phyloP scores from a whole-genome alignment of 2,113 vertebrate genomes.

The Anseranas semipalmata region DNA sequence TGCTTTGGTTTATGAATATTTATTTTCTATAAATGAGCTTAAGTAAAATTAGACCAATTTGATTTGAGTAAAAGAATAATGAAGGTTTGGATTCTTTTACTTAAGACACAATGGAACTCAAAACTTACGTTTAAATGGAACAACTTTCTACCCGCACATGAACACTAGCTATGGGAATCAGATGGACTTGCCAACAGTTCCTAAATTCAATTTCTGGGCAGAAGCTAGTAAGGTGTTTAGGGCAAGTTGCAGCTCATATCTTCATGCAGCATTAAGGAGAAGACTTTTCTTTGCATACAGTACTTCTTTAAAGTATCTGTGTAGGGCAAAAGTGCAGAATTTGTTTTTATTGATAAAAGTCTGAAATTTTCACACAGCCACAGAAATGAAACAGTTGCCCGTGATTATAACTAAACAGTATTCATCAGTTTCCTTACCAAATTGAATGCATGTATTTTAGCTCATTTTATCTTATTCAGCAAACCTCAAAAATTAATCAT shows the following conservation, averaged over 20 bases:
- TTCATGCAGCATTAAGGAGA: not conserved
- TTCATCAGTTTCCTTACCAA: not conserved
- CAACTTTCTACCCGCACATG: not conserved
- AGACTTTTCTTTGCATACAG: not conserved
- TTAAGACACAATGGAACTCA: not conserved
- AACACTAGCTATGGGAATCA: not conserved
- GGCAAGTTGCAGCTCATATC: not conserved
- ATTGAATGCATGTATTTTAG: not conserved
- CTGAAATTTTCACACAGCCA: slow-evolving; percentile 8
- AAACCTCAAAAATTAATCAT: not conserved
- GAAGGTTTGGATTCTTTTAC: not conserved
- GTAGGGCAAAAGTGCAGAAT: not conserved
- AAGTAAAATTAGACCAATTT: not conserved
- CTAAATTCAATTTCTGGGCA: not conserved
- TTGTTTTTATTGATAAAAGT: slow-evolving; percentile 33
- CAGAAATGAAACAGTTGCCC: not conserved
- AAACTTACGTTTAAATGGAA: not conserved
- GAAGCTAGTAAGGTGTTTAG: not conserved
- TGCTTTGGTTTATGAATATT: not conserved
- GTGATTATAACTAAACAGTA: not conserved
- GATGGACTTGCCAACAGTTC: not conserved
- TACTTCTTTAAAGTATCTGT: not conserved
- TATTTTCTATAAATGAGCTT: not conserved
- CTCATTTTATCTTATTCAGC: not conserved
- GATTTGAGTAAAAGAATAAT: not conserved